phyloP scores from a whole-genome alignment of 2,888 invertebrate species.

The Latrodectus hesperus region DNA sequence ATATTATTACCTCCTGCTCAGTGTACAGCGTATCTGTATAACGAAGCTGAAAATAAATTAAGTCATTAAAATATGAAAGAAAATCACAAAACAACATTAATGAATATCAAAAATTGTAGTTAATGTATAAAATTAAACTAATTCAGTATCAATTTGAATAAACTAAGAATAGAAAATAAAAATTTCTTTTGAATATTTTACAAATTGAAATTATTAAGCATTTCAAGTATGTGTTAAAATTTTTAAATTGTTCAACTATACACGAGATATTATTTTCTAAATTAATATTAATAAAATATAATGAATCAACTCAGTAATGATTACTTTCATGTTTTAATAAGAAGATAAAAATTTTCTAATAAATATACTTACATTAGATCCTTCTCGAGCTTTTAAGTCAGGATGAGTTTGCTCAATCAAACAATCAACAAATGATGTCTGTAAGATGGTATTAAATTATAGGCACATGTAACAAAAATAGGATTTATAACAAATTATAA shows the following conservation, averaged over 20 bases:
- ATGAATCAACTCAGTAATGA: neutral
- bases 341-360: neutral
- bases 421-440: constrained; percentile 97
- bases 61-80: neutral
- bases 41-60: constrained; percentile 77
- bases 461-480: too few relatives aligned
- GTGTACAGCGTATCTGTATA: constrained; percentile 98
- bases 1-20: constrained; percentile 84
- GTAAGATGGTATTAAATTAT: constrained; percentile 15
- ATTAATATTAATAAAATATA: neutral
- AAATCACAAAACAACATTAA: neutral
- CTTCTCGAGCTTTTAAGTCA: constrained; percentile 80
- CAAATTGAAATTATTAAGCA: too few relatives aligned
- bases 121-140: too few relatives aligned
- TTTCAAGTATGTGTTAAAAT: too few relatives aligned
- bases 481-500: too few relatives aligned
- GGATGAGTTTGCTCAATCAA: constrained; percentile 98
- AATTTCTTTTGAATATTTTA: too few relatives aligned
- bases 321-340: neutral
- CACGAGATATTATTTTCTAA: neutral
- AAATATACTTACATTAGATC: constrained; percentile 75
- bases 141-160: too few relatives aligned
- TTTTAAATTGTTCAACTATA: too few relatives aligned
- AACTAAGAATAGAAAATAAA: too few relatives aligned
- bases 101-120: neutral